Evolutionary conservation across 1,140 invertebrate species (phyloP).

Genomic region (Hylaeus volcanicus): DNA sequence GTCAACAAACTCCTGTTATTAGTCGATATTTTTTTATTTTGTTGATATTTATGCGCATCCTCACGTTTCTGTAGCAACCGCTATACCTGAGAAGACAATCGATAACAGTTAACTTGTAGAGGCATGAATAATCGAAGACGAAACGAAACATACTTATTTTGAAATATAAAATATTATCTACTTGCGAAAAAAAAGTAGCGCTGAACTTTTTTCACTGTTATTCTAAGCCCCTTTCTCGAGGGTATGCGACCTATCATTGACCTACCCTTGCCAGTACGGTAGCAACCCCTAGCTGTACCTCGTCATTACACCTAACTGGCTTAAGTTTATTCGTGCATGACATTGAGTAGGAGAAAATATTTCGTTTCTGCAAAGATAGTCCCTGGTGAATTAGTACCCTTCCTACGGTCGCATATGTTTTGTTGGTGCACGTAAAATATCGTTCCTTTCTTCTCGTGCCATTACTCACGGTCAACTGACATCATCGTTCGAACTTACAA

Average conservation of each 20-base stretch:
- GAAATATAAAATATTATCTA: conserved; percentile 26
- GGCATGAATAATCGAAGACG: conserved; percentile 22
- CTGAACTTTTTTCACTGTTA: conserved; percentile 34
- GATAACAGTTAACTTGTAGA: background rate
- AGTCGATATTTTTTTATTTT: no score
- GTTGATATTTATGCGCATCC: no score
- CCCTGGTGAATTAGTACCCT: background rate
- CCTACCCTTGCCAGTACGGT: conserved; percentile 27
- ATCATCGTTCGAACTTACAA: no score
- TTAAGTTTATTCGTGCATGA: conserved; percentile 44
- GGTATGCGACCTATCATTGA: conserved; percentile 55
- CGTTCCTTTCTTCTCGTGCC: no score
- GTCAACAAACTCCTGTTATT: no score
- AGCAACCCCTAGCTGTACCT: conserved; percentile 39
- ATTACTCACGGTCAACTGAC: no score
- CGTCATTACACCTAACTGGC: conserved; percentile 43
- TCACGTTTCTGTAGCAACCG: background rate
- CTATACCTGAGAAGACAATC: conserved; percentile 29
- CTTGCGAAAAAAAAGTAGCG: conserved; percentile 13
- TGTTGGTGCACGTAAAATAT: background rate
- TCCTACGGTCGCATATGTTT: background rate
- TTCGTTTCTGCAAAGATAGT: conserved; percentile 7
- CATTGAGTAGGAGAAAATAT: conserved; percentile 33
- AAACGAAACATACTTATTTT: conserved; percentile 26
- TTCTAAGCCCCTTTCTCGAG: conserved; percentile 18